Base-by-base conservation (phyloP, 2,888 invertebrate genomes). In the Halictus ligatus region DNA sequence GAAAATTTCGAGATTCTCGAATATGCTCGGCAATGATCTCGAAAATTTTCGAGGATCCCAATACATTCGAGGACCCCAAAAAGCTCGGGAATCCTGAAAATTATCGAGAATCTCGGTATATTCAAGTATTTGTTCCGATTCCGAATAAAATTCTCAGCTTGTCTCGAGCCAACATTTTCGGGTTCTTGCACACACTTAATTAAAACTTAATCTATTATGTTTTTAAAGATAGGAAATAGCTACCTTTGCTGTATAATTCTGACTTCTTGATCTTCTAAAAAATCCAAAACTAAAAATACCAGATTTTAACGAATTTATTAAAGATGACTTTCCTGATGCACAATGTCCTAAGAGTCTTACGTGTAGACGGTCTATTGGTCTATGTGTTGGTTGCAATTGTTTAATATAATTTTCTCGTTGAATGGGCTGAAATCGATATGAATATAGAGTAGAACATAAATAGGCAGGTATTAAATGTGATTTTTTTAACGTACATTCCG, bases 281-380 rank as follows among this genome's bases (percentile, higher is more conserved):
- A 97, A 96, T 69, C 97, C 96, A 81, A 95, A 95, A 90, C 96
- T 96, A 92, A 97, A 96, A 85, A 97, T 96, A 2, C 97, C 97
- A 88, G 97, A 96, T 91, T 97, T 97, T 58, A 97, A 95, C 0
- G 97, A 96, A 91, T 97, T 97, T 10, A 97, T 95, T 73, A 98
- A 95, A 0, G 97, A 96, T 10, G 97, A 96, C 95, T 98, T 98
- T n/a, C 98, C 98, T 4, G 97, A 97, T 0, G 97, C 97, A 78
- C 97, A 97, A 91, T 97, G 96, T 0, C 98, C 98, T 91, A 98
- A 96, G 74, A 98, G 94, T 90, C 97, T 97, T 81, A 98, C 94
- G 91, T 97, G 97, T 82, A 97, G 96, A 64, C 97, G 96, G 69
- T 96, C 95, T 64, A 96, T 95, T 50, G 96, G 95, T 91, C 96